Base-by-base conservation (phyloP, 2,888 invertebrate genomes). In the Dryococelus australis region DNA sequence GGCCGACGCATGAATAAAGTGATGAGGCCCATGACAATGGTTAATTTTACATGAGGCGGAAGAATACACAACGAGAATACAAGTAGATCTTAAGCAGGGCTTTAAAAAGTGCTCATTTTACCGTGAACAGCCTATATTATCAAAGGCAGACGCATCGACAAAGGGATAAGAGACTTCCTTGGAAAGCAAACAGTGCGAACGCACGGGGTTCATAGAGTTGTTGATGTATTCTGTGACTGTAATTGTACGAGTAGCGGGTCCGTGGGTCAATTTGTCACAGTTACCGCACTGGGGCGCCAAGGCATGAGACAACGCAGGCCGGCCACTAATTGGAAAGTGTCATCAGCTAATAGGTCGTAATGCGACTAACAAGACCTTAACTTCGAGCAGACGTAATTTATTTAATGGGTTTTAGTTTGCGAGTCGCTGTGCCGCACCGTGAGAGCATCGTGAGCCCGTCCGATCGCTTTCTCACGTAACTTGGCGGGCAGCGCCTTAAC, bases 311-410 rank as follows among this genome's bases (percentile, higher is more conserved):
- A n/a, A 10, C 20, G 65, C 65, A 65, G 65, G 65, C 65, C 24
- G 65, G 65, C n/a, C 65, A n/a, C 65, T 65, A 65, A 65, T 65
- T 65, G 65, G 65, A 65, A 65, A 65, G 65, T 65, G 65, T 65
- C 65, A n/a, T 65, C 65, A n/a, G 65, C 65, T 65, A 65, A 65
- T 65, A 65, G 65, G 65, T 65, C 65, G 65, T 65, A 65, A 65
- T 65, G 24, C n/a, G 65, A 24, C 65, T 65, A 65, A 65, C 65
- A 65, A 65, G 65, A n/a, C 65, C 65, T 65, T n/a, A 65, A n/a
- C 65, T 20, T n/a, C 65, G 65, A 65, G 65, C 8, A n/a, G 65
- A 65, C 65, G 10, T 65, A 65, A 65, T 65, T 65, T n/a, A 65
- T 65, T 65, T 65, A 65, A 65, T 65, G 6, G 65, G 24, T 65